Evolutionary conservation across 92 coral and sea anemone genomes (phyloP), one percentile per base, ranked within the genome.

Genomic region (Bergia sp.): DNA sequence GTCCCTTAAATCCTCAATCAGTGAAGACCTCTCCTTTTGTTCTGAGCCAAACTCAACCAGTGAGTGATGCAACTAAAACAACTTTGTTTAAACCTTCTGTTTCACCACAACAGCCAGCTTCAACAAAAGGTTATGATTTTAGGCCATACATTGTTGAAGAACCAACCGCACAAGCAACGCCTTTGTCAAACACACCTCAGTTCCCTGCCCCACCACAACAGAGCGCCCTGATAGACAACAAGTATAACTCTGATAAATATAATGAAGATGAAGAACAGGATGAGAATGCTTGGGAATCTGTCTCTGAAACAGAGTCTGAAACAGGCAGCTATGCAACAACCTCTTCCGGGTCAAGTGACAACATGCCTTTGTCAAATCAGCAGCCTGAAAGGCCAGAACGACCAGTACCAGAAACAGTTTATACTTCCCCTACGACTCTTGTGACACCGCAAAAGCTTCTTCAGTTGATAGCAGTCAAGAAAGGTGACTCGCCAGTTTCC

Each of bases 131-230:
- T 16, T 90, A 80, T 37, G 88, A 92, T 79, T 92, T 92, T 44
- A 86, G 82, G 64, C 94, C 94, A 37, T 92, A 86, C 75, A 58
- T 90, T 29, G 81, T 81, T n/a, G 83, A 89, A 29, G 93, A 91
- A 61, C 66, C 93, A 38, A 37, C 80, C 29, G 13, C 64, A 57
- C 66, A 77, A 9, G 4, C 82, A 15, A 39, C 42, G 13, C n/a
- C 77, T 37, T n/a, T 55, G 42, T 38, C 38, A 39, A 38, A 80
- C 43, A 43, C 57, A 44, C 88, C 88, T 37, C 87, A 71, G 79
- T 43, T 84, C 8, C 79, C 79, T 1, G 44, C 15, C 40, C 49
- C 50, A 23, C 72, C 50, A 44, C 76, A 82, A 43, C 69, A 49
- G 23, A 80, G 92, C n/a, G 23, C 49, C 39, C 71, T 58, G 38